A percentile compares a stretch with the other conserved stretches of the same genome.
Evolutionary conservation across 2,797 vertebrate genomes (phyloP).

Genomic region (Macropus fuliginosus): DNA sequence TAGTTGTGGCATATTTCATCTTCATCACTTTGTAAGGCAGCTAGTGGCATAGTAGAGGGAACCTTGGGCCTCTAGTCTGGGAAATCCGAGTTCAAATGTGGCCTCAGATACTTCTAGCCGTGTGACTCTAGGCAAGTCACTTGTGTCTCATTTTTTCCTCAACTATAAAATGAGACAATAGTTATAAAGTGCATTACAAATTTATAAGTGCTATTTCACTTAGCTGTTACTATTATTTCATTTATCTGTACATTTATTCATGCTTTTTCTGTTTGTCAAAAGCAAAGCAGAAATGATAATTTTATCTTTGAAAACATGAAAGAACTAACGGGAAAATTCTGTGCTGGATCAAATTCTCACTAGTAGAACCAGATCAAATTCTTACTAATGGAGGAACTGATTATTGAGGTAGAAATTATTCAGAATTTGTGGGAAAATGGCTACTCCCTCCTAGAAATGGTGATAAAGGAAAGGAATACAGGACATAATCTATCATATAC

Average conservation of each 20-base stretch:
- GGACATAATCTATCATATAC: not conserved
- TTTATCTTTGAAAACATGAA: not conserved
- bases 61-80: no score
- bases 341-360: not conserved
- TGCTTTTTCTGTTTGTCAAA: not conserved
- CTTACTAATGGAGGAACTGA: not conserved
- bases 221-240: not conserved
- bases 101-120: not conserved
- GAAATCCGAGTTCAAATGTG: not conserved
- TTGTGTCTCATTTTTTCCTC: not conserved
- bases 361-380: not conserved
- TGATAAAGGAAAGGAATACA: not conserved
- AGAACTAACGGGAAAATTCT: not conserved
- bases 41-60: not conserved
- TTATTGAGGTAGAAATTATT: not conserved
- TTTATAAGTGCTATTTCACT: not conserved
- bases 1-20: not conserved
- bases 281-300: not conserved
- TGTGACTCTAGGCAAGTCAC: not conserved
- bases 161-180: not conserved
- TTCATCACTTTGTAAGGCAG: not conserved
- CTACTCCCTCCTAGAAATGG: not conserved
- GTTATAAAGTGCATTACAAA: not conserved
- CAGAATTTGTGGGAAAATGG: not conserved
- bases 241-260: not conserved